Conservation (phyloP, 2,888 invertebrate species). For the Chloroclysta siterata region DNA sequence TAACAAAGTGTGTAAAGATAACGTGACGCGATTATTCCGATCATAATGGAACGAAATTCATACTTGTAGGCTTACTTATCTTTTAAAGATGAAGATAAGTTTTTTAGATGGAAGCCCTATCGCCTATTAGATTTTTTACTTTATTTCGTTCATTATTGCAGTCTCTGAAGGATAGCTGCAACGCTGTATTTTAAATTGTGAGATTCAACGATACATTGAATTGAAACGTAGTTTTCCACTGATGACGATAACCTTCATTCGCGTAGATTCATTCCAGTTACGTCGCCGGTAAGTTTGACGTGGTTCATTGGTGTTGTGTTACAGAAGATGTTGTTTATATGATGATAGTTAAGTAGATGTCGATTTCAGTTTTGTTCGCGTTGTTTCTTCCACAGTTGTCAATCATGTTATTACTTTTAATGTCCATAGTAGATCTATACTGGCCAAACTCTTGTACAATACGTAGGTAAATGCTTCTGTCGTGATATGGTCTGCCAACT, state of each 20-base stretch:
- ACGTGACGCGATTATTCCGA: conserved; percentile 1
- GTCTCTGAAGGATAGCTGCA: background rate
- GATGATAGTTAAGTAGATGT: background rate
- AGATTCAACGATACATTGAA: background rate
- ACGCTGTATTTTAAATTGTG: background rate
- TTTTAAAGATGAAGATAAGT: background rate
- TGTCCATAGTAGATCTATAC: background rate
- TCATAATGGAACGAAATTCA: background rate
- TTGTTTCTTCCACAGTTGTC: background rate
- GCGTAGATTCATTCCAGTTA: background rate
- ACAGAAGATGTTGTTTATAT: background rate
- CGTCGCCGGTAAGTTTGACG: background rate
- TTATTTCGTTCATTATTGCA: background rate
- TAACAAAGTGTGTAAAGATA: conserved; percentile 1
- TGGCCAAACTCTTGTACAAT: background rate
- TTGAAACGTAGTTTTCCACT: background rate
- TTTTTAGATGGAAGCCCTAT: background rate
- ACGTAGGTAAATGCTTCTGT: background rate
- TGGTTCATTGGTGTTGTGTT: background rate
- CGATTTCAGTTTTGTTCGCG: background rate
- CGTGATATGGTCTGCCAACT: background rate
- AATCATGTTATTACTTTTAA: background rate
- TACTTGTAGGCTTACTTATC: background rate
- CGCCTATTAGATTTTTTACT: background rate
- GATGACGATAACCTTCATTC: background rate